A percentile compares a stretch with the other conserved stretches of the same genome.
These are phyloP conservation scores for Microtus pennsylvanicus DNA, from an alignment of 2,113 vertebrate species.

Conservation along the genomic window DNA sequence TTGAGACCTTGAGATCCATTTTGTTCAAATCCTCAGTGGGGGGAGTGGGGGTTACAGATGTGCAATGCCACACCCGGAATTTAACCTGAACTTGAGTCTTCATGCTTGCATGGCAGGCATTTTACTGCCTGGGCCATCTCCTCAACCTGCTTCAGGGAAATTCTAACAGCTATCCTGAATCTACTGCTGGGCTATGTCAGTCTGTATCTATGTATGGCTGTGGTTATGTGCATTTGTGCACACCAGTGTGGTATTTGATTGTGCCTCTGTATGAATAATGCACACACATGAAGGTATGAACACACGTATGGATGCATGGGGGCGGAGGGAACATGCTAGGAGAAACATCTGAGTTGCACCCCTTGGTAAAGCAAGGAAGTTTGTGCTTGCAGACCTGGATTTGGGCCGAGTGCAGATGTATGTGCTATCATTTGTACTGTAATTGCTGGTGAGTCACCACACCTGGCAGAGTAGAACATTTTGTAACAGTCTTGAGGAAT, in stretches of 20 bases:
- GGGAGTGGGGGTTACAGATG: neutral
- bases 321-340: too few species aligned
- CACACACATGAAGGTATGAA: too few species aligned
- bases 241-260: neutral
- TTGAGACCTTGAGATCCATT: neutral
- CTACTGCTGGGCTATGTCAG: neutral
- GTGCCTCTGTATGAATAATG: neutral
- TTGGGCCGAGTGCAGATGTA: neutral
- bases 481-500: conserved; percentile 15
- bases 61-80: neutral
- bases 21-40: neutral
- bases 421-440: neutral
- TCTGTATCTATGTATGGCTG: neutral
- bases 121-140: neutral
- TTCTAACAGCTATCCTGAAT: neutral
- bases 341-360: neutral
- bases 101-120: neutral
- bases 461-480: neutral
- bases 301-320: neutral
- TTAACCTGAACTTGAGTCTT: neutral
- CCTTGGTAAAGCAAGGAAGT: neutral
- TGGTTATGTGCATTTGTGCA: neutral
- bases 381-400: neutral
- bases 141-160: neutral
- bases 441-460: conserved; percentile 26